Conservation (phyloP, 2,888 invertebrate species). For the Ectemnius lituratus region DNA sequence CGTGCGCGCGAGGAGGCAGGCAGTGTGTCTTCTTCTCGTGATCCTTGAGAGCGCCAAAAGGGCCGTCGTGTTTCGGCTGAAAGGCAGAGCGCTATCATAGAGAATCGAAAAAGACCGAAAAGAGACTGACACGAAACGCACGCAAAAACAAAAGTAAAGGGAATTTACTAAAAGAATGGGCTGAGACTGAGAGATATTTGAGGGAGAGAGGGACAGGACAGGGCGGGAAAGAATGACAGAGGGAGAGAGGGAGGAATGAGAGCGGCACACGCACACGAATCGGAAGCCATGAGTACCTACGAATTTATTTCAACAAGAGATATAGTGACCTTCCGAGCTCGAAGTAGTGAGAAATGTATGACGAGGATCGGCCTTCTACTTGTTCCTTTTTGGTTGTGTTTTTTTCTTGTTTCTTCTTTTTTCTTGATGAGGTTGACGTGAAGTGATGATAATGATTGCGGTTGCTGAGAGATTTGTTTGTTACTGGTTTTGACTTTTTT, state of each 20-base stretch:
- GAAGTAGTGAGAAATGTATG: constrained; percentile 34
- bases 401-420: constrained; percentile 63
- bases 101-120: constrained; percentile 33
- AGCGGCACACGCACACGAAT: constrained; percentile 76
- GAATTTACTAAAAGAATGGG: constrained; percentile 25
- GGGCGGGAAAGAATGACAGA: constrained; percentile 52
- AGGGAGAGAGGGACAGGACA: constrained; percentile 53
- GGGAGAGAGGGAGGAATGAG: constrained; percentile 36
- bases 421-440: constrained; percentile 71
- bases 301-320: constrained; percentile 55
- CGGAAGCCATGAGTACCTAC: constrained; percentile 73
- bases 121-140: constrained; percentile 27
- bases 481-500: constrained; percentile 67
- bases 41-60: constrained; percentile 68
- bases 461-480: constrained; percentile 76
- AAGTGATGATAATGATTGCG: constrained; percentile 74
- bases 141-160: constrained; percentile 14
- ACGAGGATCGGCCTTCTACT: constrained; percentile 57
- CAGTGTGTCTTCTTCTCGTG: constrained; percentile 63
- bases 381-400: constrained; percentile 60
- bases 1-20: constrained; percentile 70
- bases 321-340: constrained; percentile 47
- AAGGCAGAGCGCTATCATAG: constrained; percentile 30
- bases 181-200: constrained; percentile 30
- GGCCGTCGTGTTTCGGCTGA: constrained; percentile 57